These are phyloP conservation scores for Drosophila hydei DNA, from an alignment of 1,140 invertebrate species.

Conservation along the genomic window DNA sequence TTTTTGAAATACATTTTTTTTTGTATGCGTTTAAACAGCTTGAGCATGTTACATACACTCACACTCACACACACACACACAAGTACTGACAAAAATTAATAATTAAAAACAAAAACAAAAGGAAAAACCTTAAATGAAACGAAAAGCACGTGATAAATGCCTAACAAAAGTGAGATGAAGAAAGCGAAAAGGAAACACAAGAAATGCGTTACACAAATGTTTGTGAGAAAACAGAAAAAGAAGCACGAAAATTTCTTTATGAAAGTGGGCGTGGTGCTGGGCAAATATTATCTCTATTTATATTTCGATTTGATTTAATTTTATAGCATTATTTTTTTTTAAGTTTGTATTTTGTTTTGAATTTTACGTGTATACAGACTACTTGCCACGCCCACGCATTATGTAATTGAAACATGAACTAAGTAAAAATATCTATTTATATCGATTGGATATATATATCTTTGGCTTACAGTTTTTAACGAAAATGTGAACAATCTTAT, in stretches of 20 bases:
- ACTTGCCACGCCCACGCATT: constrained; percentile 6
- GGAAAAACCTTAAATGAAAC: constrained; percentile 16
- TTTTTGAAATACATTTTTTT: constrained; percentile 34
- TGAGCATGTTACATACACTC: constrained; percentile 44
- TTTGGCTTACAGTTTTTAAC: constrained; percentile 15
- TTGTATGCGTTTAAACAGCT: constrained; percentile 29
- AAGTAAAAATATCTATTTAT: neutral
- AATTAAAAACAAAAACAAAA: constrained; percentile 7
- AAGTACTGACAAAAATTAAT: constrained; percentile 10
- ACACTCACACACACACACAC: constrained; percentile 2
- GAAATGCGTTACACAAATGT: constrained; percentile 12
- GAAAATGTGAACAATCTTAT: constrained; percentile 36
- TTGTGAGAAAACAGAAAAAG: constrained; percentile 22
- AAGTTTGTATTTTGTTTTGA: constrained; percentile 48
- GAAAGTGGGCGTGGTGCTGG: constrained; percentile 12
- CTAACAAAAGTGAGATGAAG: constrained; percentile 14
- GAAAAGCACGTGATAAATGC: constrained; percentile 44
- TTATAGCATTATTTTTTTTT: constrained; percentile 20
- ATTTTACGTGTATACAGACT: constrained; percentile 6
- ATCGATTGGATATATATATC: constrained; percentile 6
- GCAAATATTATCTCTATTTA: neutral
- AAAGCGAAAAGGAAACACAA: constrained; percentile 7
- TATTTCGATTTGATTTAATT: constrained; percentile 36
- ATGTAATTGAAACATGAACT: constrained; percentile 12
- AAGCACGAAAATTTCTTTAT: no score